Conservation (phyloP, 2,888 invertebrate genomes). For the Leptinotarsa peninsularis region DNA sequence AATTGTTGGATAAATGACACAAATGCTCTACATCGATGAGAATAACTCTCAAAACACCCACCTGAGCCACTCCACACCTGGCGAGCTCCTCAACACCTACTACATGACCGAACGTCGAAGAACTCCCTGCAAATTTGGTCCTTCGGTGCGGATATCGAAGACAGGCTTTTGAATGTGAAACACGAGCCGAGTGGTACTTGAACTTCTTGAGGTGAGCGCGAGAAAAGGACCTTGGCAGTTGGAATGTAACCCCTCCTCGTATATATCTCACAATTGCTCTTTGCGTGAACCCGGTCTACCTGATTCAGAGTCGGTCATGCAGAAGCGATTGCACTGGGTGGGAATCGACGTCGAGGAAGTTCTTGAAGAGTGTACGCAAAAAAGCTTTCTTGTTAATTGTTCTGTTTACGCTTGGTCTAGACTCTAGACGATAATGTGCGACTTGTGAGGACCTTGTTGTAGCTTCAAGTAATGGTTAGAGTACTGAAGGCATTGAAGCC, state of each 20-base stretch:
- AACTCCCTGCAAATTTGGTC: constrained; percentile 2
- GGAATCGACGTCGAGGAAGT: constrained; percentile 10
- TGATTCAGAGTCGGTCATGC: constrained; percentile 13
- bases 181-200: background rate
- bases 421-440: background rate
- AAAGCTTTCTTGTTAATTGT: constrained; percentile 4
- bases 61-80: constrained; percentile 9
- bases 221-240: constrained; percentile 55
- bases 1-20: no score
- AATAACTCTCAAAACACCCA: background rate
- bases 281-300: constrained; percentile 13
- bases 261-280: constrained; percentile 15
- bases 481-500: no score
- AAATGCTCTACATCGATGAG: no score
- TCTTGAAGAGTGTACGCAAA: background rate
- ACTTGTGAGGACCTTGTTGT: background rate
- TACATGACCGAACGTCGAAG: background rate
- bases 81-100: background rate
- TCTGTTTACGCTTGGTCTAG: background rate
- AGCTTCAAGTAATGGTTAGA: no score
- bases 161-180: background rate
- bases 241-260: constrained; percentile 56
- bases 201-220: constrained; percentile 17
- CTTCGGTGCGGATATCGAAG: constrained; percentile 7
- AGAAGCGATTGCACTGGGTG: constrained; percentile 15